These are phyloP conservation scores for Rallus limicola DNA, from an alignment of 2,113 vertebrate genomes.

Conservation along the genomic window DNA sequence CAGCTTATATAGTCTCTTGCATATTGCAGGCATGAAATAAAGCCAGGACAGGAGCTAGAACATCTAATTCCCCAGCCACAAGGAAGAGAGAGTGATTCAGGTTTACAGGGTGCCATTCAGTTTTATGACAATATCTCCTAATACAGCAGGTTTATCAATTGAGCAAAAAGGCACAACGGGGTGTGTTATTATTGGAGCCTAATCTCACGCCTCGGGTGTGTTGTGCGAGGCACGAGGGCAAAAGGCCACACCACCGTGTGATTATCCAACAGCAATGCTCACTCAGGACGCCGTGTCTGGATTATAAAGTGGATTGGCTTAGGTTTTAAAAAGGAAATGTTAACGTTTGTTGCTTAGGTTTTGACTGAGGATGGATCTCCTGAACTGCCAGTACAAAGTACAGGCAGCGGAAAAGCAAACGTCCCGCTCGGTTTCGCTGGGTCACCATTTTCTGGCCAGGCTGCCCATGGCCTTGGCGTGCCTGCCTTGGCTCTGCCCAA, in stretches of 20 bases:
- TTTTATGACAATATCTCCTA: conserved; percentile 71
- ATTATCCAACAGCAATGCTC: conserved; percentile 63
- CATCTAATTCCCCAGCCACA: conserved; percentile 54
- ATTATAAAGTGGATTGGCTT: conserved; percentile 59
- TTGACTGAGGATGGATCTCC: not conserved
- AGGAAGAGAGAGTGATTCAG: conserved; percentile 55
- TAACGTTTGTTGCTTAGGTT: conserved; percentile 29
- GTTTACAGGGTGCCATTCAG: conserved; percentile 71
- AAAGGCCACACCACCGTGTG: conserved; percentile 54
- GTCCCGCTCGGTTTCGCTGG: accelerated
- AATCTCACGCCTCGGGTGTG: conserved; percentile 65
- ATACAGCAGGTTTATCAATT: conserved; percentile 67
- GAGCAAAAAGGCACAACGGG: conserved; percentile 66
- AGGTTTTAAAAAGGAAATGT: conserved; percentile 37
- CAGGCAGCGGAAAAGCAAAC: not conserved
- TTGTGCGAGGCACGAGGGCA: conserved; percentile 54
- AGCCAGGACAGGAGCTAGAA: conserved; percentile 38
- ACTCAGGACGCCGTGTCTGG: conserved; percentile 45
- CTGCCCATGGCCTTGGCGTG: not conserved
- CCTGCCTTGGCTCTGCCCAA: not conserved
- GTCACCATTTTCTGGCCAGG: not conserved
- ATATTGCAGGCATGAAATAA: conserved; percentile 61
- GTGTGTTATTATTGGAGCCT: conserved; percentile 66
- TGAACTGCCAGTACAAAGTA: not conserved
- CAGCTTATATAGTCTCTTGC: conserved; percentile 57